These are phyloP conservation scores for Saxidomus purpurata DNA, from an alignment of 1,140 invertebrate species.

Conservation along the genomic window DNA sequence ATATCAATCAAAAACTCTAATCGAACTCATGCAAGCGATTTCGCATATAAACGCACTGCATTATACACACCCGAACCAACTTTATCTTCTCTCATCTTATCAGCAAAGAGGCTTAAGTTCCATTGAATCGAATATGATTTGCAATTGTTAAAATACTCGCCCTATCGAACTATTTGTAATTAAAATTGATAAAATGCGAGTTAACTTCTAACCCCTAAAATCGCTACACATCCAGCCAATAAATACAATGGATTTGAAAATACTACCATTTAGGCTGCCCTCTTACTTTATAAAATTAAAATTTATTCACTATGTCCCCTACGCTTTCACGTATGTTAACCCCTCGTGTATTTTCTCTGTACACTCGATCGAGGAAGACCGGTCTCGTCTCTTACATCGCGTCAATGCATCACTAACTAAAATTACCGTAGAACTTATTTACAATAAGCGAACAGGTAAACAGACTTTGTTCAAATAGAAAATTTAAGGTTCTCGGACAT, in stretches of 20 bases:
- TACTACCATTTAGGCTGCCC: not conserved
- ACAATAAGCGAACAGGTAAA: constrained; percentile 15
- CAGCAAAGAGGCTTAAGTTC: not conserved
- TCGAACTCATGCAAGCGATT: not conserved
- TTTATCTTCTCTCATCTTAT: constrained; percentile 14
- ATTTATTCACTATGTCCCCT: not conserved
- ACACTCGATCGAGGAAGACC: not conserved
- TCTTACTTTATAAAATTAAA: not conserved
- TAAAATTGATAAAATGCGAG: not conserved
- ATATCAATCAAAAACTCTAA: not conserved
- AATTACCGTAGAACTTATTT: constrained; percentile 24
- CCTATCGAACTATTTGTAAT: not conserved
- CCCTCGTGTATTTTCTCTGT: not conserved
- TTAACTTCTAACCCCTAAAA: not conserved
- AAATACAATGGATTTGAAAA: not conserved
- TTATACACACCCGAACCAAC: not conserved
- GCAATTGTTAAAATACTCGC: not conserved
- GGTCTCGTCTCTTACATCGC: not conserved
- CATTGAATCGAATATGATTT: not conserved
- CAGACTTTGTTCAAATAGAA: constrained; percentile 22
- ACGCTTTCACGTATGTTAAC: not conserved
- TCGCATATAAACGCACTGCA: not conserved
- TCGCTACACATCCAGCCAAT: not conserved
- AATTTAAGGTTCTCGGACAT: not conserved
- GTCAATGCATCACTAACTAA: constrained; percentile 3